These are phyloP conservation scores for Neodon shergylaensis DNA, from an alignment of 2,113 vertebrate species.

Conservation along the genomic window DNA sequence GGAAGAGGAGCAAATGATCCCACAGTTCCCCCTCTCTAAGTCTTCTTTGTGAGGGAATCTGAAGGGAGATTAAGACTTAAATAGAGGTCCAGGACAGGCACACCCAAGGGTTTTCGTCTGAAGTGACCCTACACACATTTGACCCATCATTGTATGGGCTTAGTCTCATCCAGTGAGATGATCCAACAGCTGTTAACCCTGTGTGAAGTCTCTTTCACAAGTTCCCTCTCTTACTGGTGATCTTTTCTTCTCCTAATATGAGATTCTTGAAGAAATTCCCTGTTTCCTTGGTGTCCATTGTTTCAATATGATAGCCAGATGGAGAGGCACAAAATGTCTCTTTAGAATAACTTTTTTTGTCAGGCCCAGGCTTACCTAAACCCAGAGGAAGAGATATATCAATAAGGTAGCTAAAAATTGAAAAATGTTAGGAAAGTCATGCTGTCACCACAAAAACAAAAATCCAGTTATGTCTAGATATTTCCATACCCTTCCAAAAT, in stretches of 20 bases:
- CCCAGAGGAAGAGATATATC: not conserved
- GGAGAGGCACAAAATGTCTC: not conserved
- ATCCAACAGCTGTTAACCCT: not conserved
- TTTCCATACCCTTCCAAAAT: constrained; percentile 13
- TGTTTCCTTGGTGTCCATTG: not conserved
- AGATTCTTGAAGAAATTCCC: not conserved
- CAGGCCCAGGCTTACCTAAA: not conserved
- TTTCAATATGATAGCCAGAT: not conserved
- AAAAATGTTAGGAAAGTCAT: not conserved
- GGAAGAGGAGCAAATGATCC: not conserved
- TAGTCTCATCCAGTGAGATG: not conserved
- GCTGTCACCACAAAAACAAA: not conserved
- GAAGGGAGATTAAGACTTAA: not conserved
- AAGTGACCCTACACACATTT: not conserved
- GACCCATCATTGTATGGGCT: not conserved
- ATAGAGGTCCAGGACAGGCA: not conserved
- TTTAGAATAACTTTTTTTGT: not conserved
- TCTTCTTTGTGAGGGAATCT: not conserved
- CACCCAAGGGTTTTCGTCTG: not conserved
- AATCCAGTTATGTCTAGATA: not conserved
- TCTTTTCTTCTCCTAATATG: not conserved
- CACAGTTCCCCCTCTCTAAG: not conserved
- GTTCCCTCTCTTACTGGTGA: not conserved
- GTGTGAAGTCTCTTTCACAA: not conserved
- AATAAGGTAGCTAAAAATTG: not conserved